Evolutionary conservation across 2,113 vertebrate species (phyloP), one percentile per base, ranked within the genome.

Genomic region (Probosciger aterrimus): DNA sequence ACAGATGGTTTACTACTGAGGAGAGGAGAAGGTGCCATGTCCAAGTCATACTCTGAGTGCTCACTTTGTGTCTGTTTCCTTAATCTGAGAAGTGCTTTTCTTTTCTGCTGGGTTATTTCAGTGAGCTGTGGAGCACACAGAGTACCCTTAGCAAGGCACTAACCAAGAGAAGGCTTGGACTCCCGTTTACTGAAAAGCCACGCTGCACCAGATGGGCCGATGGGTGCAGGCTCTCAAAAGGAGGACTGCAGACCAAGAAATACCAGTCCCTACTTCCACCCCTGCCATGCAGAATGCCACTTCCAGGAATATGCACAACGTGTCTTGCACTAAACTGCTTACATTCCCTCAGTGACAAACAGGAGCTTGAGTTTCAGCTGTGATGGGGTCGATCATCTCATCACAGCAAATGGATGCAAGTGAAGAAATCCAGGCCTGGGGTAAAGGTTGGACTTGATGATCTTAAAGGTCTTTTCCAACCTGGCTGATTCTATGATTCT

Each of bases 1-100:
- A 35, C 93, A 96, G 96, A 19, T 88, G 60, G 16, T 67, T 88
- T 82, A 9, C 80, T 75, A 7, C 73, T 82, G 95, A 97, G 83
- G 88, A 92, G 59, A 65, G 55, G 83, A 95, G 82, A 41, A 84
- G 73, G 73, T 23, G 18, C 69, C 77, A 3, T 4, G 43, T 63
- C 47, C 92, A 35, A 23, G 3, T 41, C 67, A 2, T 44, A 10
- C 60, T 82, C 82, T 57, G 44, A 46, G 88, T 39, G 75, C 95
- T 95, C 2, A 9, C 88, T 78, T 96, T 74, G 50, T 53, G 14
- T 86, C 73, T 62, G 7, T 78, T 82, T 80, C 74, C 76, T 91
- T 80, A 33, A 46, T 46, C 83, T 89, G 67, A 65, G 65, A 57
- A 91, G 41, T 86, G 37, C 23, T 94, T 94, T 93, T 53, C 85